phyloP scores from a whole-genome alignment of 2,113 vertebrate species.

The Condylura cristata region DNA sequence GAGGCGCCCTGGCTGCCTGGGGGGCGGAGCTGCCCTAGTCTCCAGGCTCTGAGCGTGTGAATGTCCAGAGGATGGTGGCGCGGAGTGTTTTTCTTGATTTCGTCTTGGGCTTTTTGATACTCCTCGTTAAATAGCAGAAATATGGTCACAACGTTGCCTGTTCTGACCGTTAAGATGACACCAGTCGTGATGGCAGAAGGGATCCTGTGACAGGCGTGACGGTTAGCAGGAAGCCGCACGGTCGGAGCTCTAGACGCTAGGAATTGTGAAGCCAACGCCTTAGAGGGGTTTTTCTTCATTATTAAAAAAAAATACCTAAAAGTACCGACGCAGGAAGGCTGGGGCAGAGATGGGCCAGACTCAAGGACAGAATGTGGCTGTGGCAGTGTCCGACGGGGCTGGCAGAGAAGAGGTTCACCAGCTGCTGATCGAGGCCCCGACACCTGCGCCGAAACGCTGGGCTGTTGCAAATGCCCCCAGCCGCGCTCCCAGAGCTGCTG shows the following conservation, averaged over 20 bases:
- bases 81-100: background rate
- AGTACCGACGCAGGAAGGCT: background rate
- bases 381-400: too few species aligned
- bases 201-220: background rate
- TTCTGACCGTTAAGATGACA: background rate
- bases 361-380: too few species aligned
- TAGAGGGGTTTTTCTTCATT: background rate
- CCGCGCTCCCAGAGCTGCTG: too few species aligned
- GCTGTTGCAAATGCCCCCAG: too few species aligned
- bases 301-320: background rate
- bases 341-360: too few species aligned
- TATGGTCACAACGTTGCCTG: slow-evolving; percentile 38
- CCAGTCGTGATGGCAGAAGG: background rate
- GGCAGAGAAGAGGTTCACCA: too few species aligned
- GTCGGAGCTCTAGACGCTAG: background rate
- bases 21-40: background rate
- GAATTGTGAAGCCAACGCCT: background rate
- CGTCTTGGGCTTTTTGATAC: background rate
- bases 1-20: background rate
- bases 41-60: background rate
- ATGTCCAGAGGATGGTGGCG: background rate
- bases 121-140: background rate
- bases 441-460: too few species aligned
- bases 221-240: background rate
- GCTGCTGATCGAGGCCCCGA: too few species aligned